phyloP scores from a whole-genome alignment of 1,140 invertebrate genomes.

The Drusus annulatus region DNA sequence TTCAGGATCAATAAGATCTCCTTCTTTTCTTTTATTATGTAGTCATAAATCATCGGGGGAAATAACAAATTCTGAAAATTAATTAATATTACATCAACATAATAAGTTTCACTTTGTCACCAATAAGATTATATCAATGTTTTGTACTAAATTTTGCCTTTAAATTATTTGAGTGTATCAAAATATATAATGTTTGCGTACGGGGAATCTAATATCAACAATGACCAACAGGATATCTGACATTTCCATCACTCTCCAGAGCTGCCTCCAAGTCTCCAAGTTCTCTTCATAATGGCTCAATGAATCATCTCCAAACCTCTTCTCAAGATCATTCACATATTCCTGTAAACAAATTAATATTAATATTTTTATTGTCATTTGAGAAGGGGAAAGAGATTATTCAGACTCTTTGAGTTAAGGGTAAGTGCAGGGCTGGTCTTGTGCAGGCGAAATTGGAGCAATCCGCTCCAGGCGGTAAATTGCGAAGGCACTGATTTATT shows the following conservation, averaged over 20 bases:
- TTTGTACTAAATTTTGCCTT: not conserved
- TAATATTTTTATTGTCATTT: too few species aligned
- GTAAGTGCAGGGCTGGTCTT: too few species aligned
- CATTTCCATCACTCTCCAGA: constrained; percentile 94
- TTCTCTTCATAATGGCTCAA: constrained; percentile 85
- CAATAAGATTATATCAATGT: not conserved
- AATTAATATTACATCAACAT: constrained; percentile 4
- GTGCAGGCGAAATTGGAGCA: too few species aligned
- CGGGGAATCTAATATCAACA: constrained; percentile 88
- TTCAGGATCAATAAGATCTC: constrained; percentile 91
- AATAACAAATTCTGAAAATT: constrained; percentile 82
- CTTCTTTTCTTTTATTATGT: constrained; percentile 83
- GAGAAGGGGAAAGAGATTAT: too few species aligned
- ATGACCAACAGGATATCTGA: constrained; percentile 89
- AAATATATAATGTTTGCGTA: constrained; percentile 67
- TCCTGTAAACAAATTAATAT: constrained; percentile 64
- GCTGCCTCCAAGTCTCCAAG: constrained; percentile 93
- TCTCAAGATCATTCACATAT: constrained; percentile 68
- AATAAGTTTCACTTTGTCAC: constrained; percentile 16
- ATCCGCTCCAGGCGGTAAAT: too few species aligned
- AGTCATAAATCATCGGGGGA: constrained; percentile 89
- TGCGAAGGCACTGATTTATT: too few species aligned
- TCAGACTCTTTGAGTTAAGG: too few species aligned
- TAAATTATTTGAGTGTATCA: not conserved
- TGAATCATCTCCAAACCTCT: constrained; percentile 68